Percentiles rank a stretch among this genome's conserved stretches.
Evolutionary conservation across 2,888 invertebrate genomes (phyloP).

Genomic region (Blomia tropicalis): DNA sequence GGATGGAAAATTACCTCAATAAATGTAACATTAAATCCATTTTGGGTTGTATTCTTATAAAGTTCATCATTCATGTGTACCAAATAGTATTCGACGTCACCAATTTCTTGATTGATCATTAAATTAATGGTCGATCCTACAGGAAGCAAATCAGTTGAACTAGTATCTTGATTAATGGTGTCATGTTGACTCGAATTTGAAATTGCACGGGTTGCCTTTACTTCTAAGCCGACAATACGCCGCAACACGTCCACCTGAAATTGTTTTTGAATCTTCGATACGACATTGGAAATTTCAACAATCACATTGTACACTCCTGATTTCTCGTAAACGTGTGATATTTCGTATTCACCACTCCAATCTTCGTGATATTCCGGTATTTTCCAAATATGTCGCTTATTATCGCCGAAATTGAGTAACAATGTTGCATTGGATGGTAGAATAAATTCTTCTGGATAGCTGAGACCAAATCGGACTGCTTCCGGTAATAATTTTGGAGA

Average conservation of each 20-base stretch:
- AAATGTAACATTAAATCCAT: neutral
- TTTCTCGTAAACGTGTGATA: conserved; percentile 29
- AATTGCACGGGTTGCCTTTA: conserved; percentile 25
- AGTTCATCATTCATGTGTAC: conserved; percentile 28
- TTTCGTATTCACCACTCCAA: conserved; percentile 24
- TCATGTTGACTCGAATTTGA: neutral
- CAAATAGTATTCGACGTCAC: conserved; percentile 30
- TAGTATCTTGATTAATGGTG: neutral
- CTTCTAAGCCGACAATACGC: conserved; percentile 27
- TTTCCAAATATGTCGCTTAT: conserved; percentile 28
- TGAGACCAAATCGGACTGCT: conserved; percentile 27
- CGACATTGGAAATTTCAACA: conserved; percentile 30
- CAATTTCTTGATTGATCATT: conserved; percentile 27
- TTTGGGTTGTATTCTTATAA: neutral
- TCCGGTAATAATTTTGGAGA: conserved; percentile 30
- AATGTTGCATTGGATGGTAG: conserved; percentile 30
- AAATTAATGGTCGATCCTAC: conserved; percentile 23
- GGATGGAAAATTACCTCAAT: neutral
- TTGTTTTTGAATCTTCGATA: conserved; percentile 26
- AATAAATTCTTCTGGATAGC: conserved; percentile 29
- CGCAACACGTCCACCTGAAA: conserved; percentile 28
- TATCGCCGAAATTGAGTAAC: conserved; percentile 30
- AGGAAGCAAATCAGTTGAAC: neutral
- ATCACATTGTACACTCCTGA: conserved; percentile 30
- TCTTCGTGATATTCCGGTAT: conserved; percentile 29